Evolutionary conservation across 1,140 invertebrate genomes (phyloP).

Genomic region (Drosophila ananassae): DNA sequence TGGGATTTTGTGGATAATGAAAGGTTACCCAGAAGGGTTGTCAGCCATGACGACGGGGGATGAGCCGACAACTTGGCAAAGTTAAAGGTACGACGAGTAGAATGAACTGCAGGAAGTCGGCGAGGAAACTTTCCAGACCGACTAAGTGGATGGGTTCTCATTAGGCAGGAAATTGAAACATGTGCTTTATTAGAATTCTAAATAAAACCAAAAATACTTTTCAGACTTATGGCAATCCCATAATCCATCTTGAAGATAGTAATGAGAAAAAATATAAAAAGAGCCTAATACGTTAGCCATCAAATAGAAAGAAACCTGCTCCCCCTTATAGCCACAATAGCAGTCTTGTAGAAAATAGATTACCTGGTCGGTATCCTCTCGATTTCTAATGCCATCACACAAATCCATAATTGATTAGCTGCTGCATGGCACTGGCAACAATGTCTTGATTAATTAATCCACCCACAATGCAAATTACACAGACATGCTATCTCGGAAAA

Average conservation of each 20-base stretch:
- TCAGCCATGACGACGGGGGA: slow-evolving; percentile 23
- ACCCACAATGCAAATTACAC: slow-evolving; percentile 64
- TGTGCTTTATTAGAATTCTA: background rate
- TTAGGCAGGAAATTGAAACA: slow-evolving; percentile 2
- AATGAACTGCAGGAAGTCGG: background rate
- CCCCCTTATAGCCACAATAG: too few species aligned
- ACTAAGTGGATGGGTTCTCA: slow-evolving; percentile 13
- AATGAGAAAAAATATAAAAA: too few species aligned
- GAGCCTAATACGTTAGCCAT: too few species aligned
- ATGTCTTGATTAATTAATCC: slow-evolving; percentile 57
- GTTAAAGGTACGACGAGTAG: background rate
- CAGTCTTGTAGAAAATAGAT: background rate
- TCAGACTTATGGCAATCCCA: background rate
- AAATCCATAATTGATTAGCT: slow-evolving; percentile 35
- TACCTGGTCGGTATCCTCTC: background rate
- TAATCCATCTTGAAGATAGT: too few species aligned
- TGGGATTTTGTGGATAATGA: slow-evolving; percentile 39
- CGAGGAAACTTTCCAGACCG: slow-evolving; percentile 20
- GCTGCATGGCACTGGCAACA: slow-evolving; percentile 27
- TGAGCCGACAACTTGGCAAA: slow-evolving; percentile 25
- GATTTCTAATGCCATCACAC: background rate
- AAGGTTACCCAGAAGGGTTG: slow-evolving; percentile 39
- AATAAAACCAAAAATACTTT: slow-evolving; percentile 3
- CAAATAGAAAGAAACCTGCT: too few species aligned
- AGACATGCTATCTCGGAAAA: slow-evolving; percentile 37